Evolutionary conservation across 2,113 vertebrate genomes (phyloP), one percentile per base, ranked within the genome.

Genomic region (Rhizomys pruinosus): DNA sequence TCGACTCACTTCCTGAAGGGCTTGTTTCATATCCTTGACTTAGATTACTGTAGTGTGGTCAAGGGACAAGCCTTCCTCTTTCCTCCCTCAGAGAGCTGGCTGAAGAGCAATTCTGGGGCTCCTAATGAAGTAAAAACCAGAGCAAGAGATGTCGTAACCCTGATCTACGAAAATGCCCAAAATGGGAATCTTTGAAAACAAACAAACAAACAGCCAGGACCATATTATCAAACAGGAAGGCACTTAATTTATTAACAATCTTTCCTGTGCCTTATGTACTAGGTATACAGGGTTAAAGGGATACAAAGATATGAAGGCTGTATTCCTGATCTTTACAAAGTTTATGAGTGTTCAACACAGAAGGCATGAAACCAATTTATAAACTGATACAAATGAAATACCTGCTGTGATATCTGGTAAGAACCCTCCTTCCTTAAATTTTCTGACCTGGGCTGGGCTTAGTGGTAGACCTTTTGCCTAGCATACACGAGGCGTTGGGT

Each of bases 1-100:
- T 84, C 1, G 0, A 47, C 92, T 97, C 95, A 95, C 86, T 97
- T 97, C 93, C 95, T 91, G 91, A 55, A 91, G 84, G 87, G 59
- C 59, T 89, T 61, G 72, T 84, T 93, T 96, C 92, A 90, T 66
- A 85, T 69, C 93, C 93, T 88, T 92, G 92, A 96, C 84, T 95
- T 89, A 55, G 88, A 94, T 87, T 66, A 86, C 71, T 8, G 69
- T 29, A n/a, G n/a, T 10, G 6, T 23, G 2, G 37, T 66, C 44
- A 34, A 27, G 44, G 59, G 52, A 42, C 78, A 55, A 29, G 57
- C 52, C 82, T 71, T 78, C 8, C 15, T 78, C 79, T 23, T 66
- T 93, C 77, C 57, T 90, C 90, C 59, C 87, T 63, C 34, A 10
- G 59, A 87, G 25, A 74, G 80, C 37, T 64, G 22, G n/a, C 52